Conservation (phyloP, 2,888 invertebrate genomes). For the Leucania comma region DNA sequence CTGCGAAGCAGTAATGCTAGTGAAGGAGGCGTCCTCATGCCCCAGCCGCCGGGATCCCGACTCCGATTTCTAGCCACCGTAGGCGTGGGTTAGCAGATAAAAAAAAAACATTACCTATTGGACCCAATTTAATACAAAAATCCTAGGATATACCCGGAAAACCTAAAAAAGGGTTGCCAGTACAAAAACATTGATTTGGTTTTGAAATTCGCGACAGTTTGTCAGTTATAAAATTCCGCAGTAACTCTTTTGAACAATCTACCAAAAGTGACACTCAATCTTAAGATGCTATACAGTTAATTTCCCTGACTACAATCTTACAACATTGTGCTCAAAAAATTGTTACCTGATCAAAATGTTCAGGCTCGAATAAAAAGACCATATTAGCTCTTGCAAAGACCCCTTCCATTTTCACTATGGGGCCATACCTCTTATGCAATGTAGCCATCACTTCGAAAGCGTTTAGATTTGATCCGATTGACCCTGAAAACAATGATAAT, state of each 20-base stretch:
- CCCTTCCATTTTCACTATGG: slow-evolving; percentile 81
- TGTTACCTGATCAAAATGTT: slow-evolving; percentile 76
- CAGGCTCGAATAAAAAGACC: slow-evolving; percentile 82
- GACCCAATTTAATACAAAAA: too few relatives aligned
- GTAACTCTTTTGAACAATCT: not conserved
- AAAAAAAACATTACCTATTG: too few relatives aligned
- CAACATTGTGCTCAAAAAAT: not conserved
- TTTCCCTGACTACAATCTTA: not conserved
- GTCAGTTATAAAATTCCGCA: too few relatives aligned
- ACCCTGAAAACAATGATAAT: slow-evolving; percentile 69
- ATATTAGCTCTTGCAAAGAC: slow-evolving; percentile 76
- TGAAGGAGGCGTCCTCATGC: too few relatives aligned
- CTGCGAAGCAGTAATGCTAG: too few relatives aligned
- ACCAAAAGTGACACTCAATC: not conserved
- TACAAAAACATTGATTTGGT: too few relatives aligned
- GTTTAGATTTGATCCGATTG: slow-evolving; percentile 75
- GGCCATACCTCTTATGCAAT: slow-evolving; percentile 77
- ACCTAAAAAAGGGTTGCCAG: too few relatives aligned
- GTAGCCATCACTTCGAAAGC: slow-evolving; percentile 72
- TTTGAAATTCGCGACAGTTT: too few relatives aligned
- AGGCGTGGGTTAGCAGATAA: too few relatives aligned
- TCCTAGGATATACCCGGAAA: too few relatives aligned
- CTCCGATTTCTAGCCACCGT: too few relatives aligned
- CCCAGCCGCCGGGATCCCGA: too few relatives aligned
- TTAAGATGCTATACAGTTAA: not conserved